Base-by-base conservation (phyloP, 2,888 invertebrate genomes). In the Gerosis bhagava region DNA sequence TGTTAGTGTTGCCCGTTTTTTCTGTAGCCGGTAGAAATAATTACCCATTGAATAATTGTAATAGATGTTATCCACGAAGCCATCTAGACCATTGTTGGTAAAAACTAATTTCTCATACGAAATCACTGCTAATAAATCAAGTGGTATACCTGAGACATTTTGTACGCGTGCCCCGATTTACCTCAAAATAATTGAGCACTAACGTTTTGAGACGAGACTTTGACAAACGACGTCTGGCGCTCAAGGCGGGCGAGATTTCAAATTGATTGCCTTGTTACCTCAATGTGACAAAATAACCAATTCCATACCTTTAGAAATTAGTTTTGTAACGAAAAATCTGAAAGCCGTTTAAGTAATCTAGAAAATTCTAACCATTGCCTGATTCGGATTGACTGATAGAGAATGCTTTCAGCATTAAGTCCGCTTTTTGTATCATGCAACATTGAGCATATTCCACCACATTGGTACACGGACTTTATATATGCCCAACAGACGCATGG, bases 121-220 rank as follows among this genome's bases (percentile, higher is more conserved):
- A 44, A 44, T 44, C 44, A 44, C 44, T 29, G 36, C 29, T 37
- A 37, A 45, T 45, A 45, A 37, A 45, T 45, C 45, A 45, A 31
- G 16, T 22, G 11, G 13, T 45, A 45, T n/a, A n/a, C 45, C 45
- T 45, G 37, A 29, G 37, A 45, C 45, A 21, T 31, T 45, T 24
- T 45, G 37, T 36, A 44, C 44, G 36, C 29, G 29, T 36, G 36
- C 35, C 6, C 22, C 44, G 44, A 44, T 44, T 44, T 45, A 45
- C 45, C 45, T 37, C 45, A 37, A 45, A 45, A 45, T 45, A 45
- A 37, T 45, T 37, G 45, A 45, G 45, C 37, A 45, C 37, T 45
- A 45, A 37, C 45, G 31, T 45, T 37, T 45, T 45, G 31, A 31
- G 37, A 37, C 37, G n/a, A 37, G 37, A 45, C 45, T 45, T 45